Conservation (phyloP, 2,113 vertebrate genomes). For the Haemorhous mexicanus region DNA sequence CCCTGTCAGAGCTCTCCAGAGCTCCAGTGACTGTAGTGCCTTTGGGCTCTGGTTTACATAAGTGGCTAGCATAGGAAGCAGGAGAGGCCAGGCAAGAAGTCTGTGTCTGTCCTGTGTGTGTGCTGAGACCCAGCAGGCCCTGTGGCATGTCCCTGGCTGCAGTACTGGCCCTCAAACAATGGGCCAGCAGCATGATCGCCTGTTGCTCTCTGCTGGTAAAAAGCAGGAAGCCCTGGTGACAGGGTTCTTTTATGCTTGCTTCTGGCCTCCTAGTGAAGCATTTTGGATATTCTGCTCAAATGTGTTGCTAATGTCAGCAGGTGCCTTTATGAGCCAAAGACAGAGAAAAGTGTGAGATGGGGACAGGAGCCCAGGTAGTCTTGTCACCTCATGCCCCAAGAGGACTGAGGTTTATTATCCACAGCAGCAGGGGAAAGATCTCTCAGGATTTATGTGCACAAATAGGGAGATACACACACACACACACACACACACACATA, state of each 20-base stretch:
- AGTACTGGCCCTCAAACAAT: not conserved
- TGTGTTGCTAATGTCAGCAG: not conserved
- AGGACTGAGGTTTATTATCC: not conserved
- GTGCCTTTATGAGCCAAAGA: not conserved
- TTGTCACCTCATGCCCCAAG: accelerated
- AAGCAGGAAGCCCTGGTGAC: not conserved
- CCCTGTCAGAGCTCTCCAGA: not conserved
- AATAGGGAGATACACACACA: not conserved
- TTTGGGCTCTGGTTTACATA: not conserved
- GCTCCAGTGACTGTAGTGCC: not conserved
- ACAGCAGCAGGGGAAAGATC: not conserved
- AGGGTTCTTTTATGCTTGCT: not conserved
- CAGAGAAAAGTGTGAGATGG: accelerated
- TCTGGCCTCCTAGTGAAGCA: not conserved
- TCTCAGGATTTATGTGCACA: not conserved
- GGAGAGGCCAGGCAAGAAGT: not conserved
- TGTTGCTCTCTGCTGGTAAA: not conserved
- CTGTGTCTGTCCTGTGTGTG: not conserved
- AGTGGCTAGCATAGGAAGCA: not conserved
- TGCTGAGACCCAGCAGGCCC: not conserved
- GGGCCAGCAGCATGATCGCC: not conserved
- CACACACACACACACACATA: not conserved
- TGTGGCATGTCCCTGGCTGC: not conserved
- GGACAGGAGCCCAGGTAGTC: not conserved
- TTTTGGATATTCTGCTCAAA: not conserved